These are phyloP conservation scores for Scelioninae gen. 1 DNA, from an alignment of 2,888 invertebrate species.

Conservation along the genomic window DNA sequence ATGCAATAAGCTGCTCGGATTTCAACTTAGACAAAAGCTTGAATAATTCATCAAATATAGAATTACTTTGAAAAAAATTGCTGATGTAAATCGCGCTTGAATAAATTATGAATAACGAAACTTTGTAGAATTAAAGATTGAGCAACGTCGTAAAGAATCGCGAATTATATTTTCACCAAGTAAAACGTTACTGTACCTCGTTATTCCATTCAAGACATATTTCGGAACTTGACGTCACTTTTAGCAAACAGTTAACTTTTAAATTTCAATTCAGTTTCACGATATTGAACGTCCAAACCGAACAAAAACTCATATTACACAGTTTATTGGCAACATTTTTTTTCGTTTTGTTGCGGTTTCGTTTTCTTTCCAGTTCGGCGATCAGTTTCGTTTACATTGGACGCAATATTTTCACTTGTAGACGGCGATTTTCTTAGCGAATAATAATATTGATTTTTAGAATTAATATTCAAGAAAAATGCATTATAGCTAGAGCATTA, in stretches of 20 bases:
- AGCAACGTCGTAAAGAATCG: background rate
- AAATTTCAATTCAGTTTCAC: conserved; percentile 4
- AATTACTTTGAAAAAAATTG: conserved; percentile 33
- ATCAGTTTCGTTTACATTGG: background rate
- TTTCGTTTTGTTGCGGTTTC: background rate
- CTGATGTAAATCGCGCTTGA: conserved; percentile 13
- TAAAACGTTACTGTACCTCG: conserved; percentile 11
- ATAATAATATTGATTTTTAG: conserved; percentile 43
- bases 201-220: conserved; percentile 19
- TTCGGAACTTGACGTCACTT: conserved; percentile 15
- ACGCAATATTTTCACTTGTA: no score
- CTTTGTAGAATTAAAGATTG: conserved; percentile 16
- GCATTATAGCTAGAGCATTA: no score
- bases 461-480: conserved; percentile 47
- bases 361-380: background rate
- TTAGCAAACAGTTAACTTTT: background rate
- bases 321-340: background rate
- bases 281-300: background rate
- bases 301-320: background rate
- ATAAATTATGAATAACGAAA: conserved; percentile 37
- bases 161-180: conserved; percentile 11
- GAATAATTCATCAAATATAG: conserved; percentile 42
- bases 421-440: conserved; percentile 19
- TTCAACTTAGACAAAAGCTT: conserved; percentile 15
- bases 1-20: conserved; percentile 35